Percentiles rank a stretch among this genome's conserved stretches.
phyloP scores from a whole-genome alignment of 1,140 invertebrate species.

The Drosophila orosa region DNA sequence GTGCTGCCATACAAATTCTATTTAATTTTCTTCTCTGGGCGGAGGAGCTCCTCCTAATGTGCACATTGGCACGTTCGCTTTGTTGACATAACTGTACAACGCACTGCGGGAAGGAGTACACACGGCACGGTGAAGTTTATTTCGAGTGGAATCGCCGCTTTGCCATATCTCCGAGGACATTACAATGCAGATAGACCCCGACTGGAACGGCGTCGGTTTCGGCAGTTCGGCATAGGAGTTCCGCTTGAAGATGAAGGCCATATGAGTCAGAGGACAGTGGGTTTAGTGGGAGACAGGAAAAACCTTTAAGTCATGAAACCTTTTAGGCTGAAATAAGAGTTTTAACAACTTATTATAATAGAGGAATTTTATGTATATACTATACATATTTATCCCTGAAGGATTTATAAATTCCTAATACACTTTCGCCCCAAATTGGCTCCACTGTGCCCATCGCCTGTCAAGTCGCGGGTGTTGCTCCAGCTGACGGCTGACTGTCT shows the following conservation, averaged over 20 bases:
- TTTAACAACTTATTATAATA: background rate
- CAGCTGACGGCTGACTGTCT: slow-evolving; percentile 67
- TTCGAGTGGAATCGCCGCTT: slow-evolving; percentile 79
- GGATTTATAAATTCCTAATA: background rate
- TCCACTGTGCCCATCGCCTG: slow-evolving; percentile 41
- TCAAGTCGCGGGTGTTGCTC: slow-evolving; percentile 63
- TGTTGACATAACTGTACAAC: slow-evolving; percentile 79
- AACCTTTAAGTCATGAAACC: no score
- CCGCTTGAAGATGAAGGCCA: slow-evolving; percentile 16
- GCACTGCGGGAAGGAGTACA: background rate
- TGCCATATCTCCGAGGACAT: slow-evolving; percentile 78
- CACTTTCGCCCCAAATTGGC: background rate
- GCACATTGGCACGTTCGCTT: slow-evolving; percentile 79
- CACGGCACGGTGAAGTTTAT: slow-evolving; percentile 65
- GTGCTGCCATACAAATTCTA: slow-evolving; percentile 77
- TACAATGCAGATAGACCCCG: slow-evolving; percentile 76
- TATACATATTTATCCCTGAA: background rate
- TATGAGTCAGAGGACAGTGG: slow-evolving; percentile 22
- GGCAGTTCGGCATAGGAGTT: slow-evolving; percentile 8
- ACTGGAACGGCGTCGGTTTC: slow-evolving; percentile 43
- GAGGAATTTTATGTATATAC: background rate
- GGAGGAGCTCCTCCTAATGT: slow-evolving; percentile 62
- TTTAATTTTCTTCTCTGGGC: slow-evolving; percentile 61
- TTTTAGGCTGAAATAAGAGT: no score
- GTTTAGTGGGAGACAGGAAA: background rate